Conservation (phyloP, 1,140 invertebrate genomes). For the Delia radicum region DNA sequence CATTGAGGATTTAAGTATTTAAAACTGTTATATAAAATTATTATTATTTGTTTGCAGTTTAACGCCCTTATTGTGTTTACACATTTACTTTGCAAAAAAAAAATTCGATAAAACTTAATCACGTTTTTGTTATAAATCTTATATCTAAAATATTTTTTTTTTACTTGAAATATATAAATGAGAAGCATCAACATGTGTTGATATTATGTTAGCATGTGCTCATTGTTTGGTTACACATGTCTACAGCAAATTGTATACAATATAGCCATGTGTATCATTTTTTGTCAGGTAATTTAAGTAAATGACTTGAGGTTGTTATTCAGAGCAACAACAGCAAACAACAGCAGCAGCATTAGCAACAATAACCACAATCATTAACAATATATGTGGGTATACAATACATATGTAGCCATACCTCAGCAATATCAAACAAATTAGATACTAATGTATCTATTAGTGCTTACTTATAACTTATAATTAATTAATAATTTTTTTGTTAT, state of each 20-base stretch:
- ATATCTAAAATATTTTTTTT: background rate
- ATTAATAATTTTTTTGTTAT: background rate
- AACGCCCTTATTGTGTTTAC: background rate
- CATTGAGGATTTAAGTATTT: too few species aligned
- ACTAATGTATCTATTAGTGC: too few species aligned
- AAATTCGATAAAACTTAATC: background rate
- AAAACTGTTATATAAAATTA: too few species aligned
- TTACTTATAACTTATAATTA: too few species aligned
- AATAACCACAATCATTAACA: too few species aligned
- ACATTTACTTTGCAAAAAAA: background rate
- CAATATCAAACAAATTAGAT: too few species aligned
- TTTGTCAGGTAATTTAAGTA: background rate
- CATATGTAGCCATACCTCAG: too few species aligned
- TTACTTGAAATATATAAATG: too few species aligned
- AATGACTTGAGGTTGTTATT: background rate
- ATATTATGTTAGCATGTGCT: background rate
- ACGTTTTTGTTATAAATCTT: conserved; percentile 1
- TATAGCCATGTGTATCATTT: background rate
- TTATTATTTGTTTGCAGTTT: background rate
- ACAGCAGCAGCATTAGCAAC: background rate
- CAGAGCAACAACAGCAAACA: background rate
- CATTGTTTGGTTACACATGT: background rate
- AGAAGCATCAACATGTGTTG: background rate
- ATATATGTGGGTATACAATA: too few species aligned
- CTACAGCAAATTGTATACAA: background rate